Conservation (phyloP, 2,113 vertebrate genomes). For the Psammodynastes pulverulentus region DNA sequence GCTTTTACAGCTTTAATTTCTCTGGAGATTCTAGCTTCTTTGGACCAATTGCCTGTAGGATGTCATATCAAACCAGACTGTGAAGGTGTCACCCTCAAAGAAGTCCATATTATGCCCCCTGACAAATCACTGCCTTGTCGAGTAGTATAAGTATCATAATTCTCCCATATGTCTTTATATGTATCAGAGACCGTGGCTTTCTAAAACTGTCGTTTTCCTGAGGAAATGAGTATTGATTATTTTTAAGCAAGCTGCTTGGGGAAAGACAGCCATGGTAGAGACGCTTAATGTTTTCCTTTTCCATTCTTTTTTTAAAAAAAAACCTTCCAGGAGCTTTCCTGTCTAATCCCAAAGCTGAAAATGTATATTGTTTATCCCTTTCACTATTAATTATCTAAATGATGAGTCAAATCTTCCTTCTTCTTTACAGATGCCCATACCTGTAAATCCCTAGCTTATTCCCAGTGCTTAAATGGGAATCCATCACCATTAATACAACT, state of each 20-base stretch:
- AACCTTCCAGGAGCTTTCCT: background rate
- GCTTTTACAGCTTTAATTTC: background rate
- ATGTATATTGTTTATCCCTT: background rate
- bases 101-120: background rate
- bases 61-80: background rate
- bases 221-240: slow-evolving; percentile 26
- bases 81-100: slow-evolving; percentile 19
- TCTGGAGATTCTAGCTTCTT: slow-evolving; percentile 16
- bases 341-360: background rate
- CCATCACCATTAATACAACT: background rate
- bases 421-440: background rate
- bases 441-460: background rate
- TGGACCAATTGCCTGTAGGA: background rate
- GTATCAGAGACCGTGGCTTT: slow-evolving; percentile 19
- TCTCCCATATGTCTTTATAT: slow-evolving; percentile 32
- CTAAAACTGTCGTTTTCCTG: background rate
- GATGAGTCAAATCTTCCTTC: background rate
- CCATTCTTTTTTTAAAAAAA: background rate
- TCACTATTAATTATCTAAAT: background rate
- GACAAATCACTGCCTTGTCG: slow-evolving; percentile 29
- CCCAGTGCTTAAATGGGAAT: background rate
- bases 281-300: background rate
- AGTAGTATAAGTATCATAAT: slow-evolving; percentile 36
- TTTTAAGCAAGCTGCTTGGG: background rate
- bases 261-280: background rate